Percentiles rank a stretch among this genome's conserved stretches.
phyloP scores from a whole-genome alignment of 2,888 invertebrate genomes.

The Seira ritae region DNA sequence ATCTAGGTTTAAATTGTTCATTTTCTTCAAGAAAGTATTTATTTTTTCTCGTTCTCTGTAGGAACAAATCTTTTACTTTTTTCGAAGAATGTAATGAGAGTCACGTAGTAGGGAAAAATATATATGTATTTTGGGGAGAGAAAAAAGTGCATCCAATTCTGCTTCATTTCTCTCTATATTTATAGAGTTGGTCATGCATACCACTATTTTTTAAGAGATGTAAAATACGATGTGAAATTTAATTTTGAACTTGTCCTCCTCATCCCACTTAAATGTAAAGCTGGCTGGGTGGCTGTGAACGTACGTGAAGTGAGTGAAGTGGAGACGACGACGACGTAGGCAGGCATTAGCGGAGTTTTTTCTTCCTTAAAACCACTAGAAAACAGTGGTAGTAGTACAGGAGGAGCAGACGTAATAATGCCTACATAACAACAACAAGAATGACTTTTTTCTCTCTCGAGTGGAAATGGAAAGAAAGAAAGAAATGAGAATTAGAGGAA shows the following conservation, averaged over 20 bases:
- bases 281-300: too few relatives aligned
- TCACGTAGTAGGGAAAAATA: too few relatives aligned
- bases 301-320: too few relatives aligned
- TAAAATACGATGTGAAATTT: slow-evolving; percentile 61
- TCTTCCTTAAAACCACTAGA: too few relatives aligned
- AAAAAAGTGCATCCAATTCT: neutral
- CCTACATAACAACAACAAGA: neutral
- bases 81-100: too few relatives aligned
- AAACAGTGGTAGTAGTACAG: too few relatives aligned
- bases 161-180: neutral
- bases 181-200: neutral
- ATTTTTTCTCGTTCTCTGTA: neutral
- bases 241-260: slow-evolving; percentile 63
- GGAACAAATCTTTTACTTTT: neutral
- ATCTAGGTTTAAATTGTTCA: neutral
- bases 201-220: slow-evolving; percentile 44
- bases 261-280: neutral
- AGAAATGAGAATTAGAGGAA: neutral
- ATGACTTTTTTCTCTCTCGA: neutral
- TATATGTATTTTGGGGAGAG: neutral
- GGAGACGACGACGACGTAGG: too few relatives aligned
- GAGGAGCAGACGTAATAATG: too few relatives aligned
- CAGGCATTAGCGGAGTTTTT: too few relatives aligned
- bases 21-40: neutral
- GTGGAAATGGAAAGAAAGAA: slow-evolving; percentile 3